These are phyloP conservation scores for Galaxea fascicularis DNA, from an alignment of 92 coral and sea anemone species.

Conservation along the genomic window DNA sequence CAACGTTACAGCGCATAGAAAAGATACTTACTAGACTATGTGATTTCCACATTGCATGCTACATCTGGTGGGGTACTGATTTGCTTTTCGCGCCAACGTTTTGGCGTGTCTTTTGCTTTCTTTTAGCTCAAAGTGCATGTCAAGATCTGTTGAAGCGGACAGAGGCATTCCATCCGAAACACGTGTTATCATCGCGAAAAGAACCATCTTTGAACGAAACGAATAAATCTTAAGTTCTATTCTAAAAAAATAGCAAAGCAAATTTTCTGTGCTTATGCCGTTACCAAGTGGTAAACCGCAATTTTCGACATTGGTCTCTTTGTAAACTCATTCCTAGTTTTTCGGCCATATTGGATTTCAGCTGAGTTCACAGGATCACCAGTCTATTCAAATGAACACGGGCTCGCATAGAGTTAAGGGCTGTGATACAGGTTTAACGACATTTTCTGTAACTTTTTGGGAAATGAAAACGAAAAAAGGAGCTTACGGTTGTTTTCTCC, in stretches of 20 bases:
- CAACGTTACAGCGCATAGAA: neutral
- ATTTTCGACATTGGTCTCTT: neutral
- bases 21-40: constrained; percentile 82
- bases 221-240: neutral
- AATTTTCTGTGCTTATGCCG: neutral
- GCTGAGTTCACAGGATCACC: neutral
- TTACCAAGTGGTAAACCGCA: neutral
- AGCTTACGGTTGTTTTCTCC: no score
- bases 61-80: constrained; percentile 92
- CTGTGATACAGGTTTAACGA: no score
- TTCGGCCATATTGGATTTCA: constrained; percentile 50
- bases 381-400: neutral
- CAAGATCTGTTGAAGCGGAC: constrained; percentile 95
- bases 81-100: constrained; percentile 85
- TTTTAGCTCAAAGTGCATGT: constrained; percentile 95
- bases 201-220: constrained; percentile 69
- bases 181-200: constrained; percentile 95
- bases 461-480: no score
- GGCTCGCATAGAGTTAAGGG: no score
- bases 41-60: constrained; percentile 86
- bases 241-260: neutral
- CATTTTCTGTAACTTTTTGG: no score
- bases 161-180: constrained; percentile 94
- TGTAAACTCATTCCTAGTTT: neutral
- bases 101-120: constrained; percentile 93